Conservation (phyloP, 2,113 vertebrate genomes). For the Epinephelus cyanopodus region DNA sequence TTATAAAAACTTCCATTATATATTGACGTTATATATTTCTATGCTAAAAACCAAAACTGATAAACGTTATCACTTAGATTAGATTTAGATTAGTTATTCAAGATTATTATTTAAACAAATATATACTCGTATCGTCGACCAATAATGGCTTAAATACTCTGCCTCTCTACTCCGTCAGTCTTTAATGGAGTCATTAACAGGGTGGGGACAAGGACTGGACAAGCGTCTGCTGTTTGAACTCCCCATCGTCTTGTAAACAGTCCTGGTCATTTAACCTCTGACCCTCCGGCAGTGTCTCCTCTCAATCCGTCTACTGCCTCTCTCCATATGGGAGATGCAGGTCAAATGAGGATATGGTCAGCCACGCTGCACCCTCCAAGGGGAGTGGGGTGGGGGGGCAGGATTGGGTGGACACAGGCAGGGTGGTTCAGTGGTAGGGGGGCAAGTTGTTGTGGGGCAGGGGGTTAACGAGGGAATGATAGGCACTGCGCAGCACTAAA, state of each 20-base stretch:
- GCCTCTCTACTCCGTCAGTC: neutral
- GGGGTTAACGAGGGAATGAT: conserved; percentile 63
- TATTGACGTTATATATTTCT: neutral
- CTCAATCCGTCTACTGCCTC: conserved; percentile 37
- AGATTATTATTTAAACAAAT: neutral
- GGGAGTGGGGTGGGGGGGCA: conserved; percentile 4
- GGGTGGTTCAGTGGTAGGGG: conserved; percentile 30
- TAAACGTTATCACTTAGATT: neutral
- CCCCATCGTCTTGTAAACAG: conserved; percentile 74
- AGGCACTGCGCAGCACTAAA: conserved; percentile 23
- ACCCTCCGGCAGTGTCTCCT: conserved; percentile 62
- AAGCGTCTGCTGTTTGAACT: conserved; percentile 54
- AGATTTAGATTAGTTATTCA: neutral
- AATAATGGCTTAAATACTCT: neutral
- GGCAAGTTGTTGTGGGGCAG: conserved; percentile 56
- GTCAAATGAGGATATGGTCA: conserved; percentile 74
- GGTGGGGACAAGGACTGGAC: conserved; percentile 38
- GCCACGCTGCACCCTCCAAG: conserved; percentile 12
- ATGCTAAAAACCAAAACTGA: neutral
- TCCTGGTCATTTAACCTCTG: conserved; percentile 83
- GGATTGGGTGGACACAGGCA: conserved; percentile 39
- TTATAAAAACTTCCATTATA: neutral
- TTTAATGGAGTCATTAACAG: conserved; percentile 40
- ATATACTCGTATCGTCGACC: neutral
- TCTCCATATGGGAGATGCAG: conserved; percentile 70